phyloP scores from a whole-genome alignment of 1,140 invertebrate species.

The Temnothorax longispinosus region DNA sequence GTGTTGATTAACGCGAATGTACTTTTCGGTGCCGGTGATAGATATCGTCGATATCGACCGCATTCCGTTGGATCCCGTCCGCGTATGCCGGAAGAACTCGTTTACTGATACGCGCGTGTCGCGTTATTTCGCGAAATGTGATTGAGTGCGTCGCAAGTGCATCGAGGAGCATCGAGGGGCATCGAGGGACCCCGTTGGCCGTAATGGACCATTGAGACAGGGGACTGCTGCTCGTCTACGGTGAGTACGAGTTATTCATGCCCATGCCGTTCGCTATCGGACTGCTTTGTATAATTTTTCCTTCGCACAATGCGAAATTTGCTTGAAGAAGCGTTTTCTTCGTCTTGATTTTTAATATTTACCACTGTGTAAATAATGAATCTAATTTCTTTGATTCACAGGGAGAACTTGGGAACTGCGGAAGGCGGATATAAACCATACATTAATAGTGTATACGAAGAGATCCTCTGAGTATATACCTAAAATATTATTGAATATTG shows the following conservation, averaged over 20 bases:
- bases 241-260: constrained; percentile 5
- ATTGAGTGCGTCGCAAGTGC: constrained; percentile 22
- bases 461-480: no score
- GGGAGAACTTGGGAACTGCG: no score
- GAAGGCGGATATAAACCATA: no score
- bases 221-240: neutral
- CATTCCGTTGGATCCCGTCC: neutral
- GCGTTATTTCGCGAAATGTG: constrained; percentile 18
- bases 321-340: neutral
- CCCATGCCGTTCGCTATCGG: neutral
- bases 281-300: neutral
- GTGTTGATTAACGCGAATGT: constrained; percentile 8
- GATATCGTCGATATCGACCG: constrained; percentile 15
- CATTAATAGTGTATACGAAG: no score
- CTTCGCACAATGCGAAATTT: neutral
- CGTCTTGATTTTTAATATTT: neutral
- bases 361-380: no score
- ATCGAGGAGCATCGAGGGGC: constrained; percentile 4
- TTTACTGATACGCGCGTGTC: neutral
- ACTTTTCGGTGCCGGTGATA: neutral
- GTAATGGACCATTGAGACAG: constrained; percentile 5
- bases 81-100: neutral
- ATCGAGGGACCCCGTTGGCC: neutral
- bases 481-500: no score
- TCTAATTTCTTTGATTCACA: no score